Conservation (phyloP, 2,797 vertebrate species). For the Pyrocephalus nanus region DNA sequence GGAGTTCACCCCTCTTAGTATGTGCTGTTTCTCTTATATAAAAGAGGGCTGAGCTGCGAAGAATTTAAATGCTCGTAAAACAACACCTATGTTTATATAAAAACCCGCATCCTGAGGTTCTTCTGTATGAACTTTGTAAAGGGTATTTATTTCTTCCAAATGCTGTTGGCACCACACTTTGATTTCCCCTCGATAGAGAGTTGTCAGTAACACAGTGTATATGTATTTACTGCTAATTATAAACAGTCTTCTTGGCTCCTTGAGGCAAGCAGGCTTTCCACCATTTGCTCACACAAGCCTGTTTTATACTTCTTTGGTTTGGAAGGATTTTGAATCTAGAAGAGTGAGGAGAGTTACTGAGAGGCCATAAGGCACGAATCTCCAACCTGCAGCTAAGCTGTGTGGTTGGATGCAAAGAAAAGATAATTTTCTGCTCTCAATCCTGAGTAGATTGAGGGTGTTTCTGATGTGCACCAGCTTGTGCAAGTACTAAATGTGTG, state of each 20-base stretch:
- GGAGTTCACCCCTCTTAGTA: not conserved
- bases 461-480: not conserved
- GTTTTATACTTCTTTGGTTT: not conserved
- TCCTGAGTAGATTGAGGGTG: not conserved
- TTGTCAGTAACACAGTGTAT: not conserved
- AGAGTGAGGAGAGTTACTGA: not conserved
- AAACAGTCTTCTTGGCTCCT: not conserved
- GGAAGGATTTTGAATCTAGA: not conserved
- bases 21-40: rapidly evolving
- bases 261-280: not conserved
- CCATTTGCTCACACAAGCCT: not conserved
- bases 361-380: not conserved
- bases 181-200: not conserved
- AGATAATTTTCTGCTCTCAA: too few relatives aligned
- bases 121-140: not conserved
- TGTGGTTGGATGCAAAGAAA: not conserved
- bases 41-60: not conserved
- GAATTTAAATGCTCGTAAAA: not conserved
- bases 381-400: not conserved
- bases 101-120: not conserved
- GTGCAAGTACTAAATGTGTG: not conserved
- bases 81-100: not conserved
- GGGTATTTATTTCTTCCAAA: not conserved
- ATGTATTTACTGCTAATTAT: slow-evolving; percentile 29
- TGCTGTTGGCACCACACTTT: not conserved